Evolutionary conservation across 2,113 vertebrate genomes (phyloP), one percentile per base, ranked within the genome.

Genomic region (Oceanodroma tethys): DNA sequence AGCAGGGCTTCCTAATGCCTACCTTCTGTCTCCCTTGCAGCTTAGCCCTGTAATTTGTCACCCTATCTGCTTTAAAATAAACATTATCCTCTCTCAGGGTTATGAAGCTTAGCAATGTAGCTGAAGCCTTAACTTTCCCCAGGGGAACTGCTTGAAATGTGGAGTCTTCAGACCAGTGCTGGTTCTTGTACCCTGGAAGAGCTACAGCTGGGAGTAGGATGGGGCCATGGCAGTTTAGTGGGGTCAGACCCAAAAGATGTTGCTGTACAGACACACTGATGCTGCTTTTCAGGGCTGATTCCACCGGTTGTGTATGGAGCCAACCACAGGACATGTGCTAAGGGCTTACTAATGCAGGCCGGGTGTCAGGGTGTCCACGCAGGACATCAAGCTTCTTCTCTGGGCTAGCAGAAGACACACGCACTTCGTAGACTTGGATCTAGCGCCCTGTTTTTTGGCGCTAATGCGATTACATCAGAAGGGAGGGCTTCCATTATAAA

Each of bases 261-360:
- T 75, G 65, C 81, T 88, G 10, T 56, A 23, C 13, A 42, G 27
- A 65, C 3, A 16, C 17, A 3, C 27, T 20, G 42, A 20, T 50
- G 55, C 42, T 42, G n/a, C 38, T 90, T 67, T 43, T 67, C 42
- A 22, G 16, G n/a, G 50, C 60, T 59, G 38, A 56, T 79, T 42
- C 66, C 36, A 12, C 47, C 1, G 0, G 17, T 26, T 70, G 38
- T 38, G 22, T 4, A 3, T 17, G 56, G 21, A 87, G 15, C 15
- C 45, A 42, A 18, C 16, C n/a, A 50, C 7, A 3, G 34, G 1
- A 30, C 2, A 3, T 0, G 1, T 36, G 14, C 23, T 27, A 45
- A 74, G 42, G 55, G 15, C 13, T 79, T 75, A 13, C 38, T 42
- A 47, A 34, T 17, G 42, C 30, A 47, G 67, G 6, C 27, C 2